These are phyloP conservation scores for Paraplagusia blochii DNA, from an alignment of 2,113 vertebrate genomes.

Conservation along the genomic window DNA sequence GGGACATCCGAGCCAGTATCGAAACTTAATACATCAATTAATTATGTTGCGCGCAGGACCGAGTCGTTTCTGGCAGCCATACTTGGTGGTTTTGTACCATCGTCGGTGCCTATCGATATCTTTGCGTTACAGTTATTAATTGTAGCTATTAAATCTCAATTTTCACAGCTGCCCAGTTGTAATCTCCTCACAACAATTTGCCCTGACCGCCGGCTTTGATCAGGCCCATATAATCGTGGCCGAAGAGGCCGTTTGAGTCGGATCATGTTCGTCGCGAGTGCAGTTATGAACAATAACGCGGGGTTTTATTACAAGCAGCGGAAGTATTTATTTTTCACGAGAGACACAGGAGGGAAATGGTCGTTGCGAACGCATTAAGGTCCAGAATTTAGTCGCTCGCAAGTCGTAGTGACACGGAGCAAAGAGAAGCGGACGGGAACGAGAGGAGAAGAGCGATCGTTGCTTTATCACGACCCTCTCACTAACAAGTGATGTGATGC, in stretches of 20 bases:
- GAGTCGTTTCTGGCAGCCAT: constrained; percentile 40
- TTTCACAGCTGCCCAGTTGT: constrained; percentile 71
- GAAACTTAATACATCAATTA: constrained; percentile 70
- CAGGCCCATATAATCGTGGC: constrained; percentile 63
- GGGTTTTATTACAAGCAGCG: constrained; percentile 77
- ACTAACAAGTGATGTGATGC: constrained; percentile 22
- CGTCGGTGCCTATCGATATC: constrained; percentile 62
- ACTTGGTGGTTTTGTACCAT: constrained; percentile 42
- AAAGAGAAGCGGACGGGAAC: constrained; percentile 44
- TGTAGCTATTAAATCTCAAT: constrained; percentile 73
- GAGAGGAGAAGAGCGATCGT: constrained; percentile 37
- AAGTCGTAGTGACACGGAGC: constrained; percentile 48
- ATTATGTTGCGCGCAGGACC: constrained; percentile 53
- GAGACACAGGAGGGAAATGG: constrained; percentile 63
- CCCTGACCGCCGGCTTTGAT: constrained; percentile 72
- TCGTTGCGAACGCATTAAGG: constrained; percentile 32
- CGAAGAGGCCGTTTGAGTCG: constrained; percentile 64
- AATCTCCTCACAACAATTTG: constrained; percentile 59
- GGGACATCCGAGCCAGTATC: constrained; percentile 49
- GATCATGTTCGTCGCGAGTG: constrained; percentile 73
- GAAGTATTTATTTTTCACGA: constrained; percentile 77
- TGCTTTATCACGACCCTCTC: constrained; percentile 47
- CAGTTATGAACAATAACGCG: constrained; percentile 74
- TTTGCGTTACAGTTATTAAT: constrained; percentile 72
- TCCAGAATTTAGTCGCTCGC: constrained; percentile 32